These are phyloP conservation scores for Mormoops blainvillei DNA, from an alignment of 2,113 vertebrate genomes.

Conservation along the genomic window DNA sequence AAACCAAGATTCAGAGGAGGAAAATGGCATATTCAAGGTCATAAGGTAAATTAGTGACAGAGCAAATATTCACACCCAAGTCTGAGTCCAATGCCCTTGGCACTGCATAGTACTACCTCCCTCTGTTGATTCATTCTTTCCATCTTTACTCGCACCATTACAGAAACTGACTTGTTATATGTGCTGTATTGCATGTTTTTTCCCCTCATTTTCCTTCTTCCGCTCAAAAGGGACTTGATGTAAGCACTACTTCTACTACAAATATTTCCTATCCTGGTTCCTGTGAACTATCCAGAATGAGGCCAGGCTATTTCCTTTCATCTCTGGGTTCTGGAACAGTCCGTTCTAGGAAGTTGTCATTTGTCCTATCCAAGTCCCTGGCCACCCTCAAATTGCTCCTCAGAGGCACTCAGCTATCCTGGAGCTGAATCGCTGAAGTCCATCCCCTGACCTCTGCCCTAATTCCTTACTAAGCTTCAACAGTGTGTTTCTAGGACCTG, in stretches of 20 bases:
- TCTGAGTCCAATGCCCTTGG: no score
- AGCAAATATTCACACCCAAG: neutral
- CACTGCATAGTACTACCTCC: neutral
- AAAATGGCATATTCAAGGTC: neutral
- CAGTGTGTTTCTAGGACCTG: conserved; percentile 8
- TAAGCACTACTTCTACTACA: neutral
- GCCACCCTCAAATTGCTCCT: conserved; percentile 60
- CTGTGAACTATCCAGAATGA: conserved; percentile 42
- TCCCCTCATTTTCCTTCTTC: neutral
- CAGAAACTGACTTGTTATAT: neutral
- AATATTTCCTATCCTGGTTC: conserved; percentile 57
- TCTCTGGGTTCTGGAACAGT: conserved; percentile 54
- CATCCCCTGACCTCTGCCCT: conserved; percentile 43
- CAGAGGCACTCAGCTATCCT: conserved; percentile 56
- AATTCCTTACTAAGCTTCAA: conserved; percentile 28
- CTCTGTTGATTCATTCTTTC: neutral
- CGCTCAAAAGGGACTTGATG: neutral
- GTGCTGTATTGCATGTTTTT: neutral
- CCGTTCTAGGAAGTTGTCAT: conserved; percentile 67
- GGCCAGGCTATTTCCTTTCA: conserved; percentile 63
- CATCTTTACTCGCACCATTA: neutral
- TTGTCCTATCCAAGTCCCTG: conserved; percentile 64
- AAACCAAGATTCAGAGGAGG: neutral
- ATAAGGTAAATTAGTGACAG: neutral
- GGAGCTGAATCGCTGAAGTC: conserved; percentile 17